Evolutionary conservation across 2,888 invertebrate genomes (phyloP).

Genomic region (Pristionchus entomophagus): DNA sequence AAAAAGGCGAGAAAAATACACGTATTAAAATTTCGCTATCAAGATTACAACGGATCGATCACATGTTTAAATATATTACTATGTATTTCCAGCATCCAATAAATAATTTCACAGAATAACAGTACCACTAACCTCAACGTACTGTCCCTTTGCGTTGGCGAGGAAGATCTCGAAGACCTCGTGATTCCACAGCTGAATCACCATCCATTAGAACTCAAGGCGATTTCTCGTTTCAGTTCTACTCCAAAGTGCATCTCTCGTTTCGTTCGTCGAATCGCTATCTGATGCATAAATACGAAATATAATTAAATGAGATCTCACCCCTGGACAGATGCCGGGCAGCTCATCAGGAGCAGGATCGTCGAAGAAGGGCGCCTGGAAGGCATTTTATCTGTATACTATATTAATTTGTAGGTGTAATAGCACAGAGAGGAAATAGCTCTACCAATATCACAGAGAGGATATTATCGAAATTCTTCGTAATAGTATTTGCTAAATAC

Average conservation of each 20-base stretch:
- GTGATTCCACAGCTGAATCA: conserved; percentile 72
- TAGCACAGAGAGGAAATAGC: background rate
- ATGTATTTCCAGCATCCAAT: too few relatives aligned
- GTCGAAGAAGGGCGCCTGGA: conserved; percentile 73
- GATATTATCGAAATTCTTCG: background rate
- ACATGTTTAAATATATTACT: too few relatives aligned
- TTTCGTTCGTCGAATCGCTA: too few relatives aligned
- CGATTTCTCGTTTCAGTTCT: background rate
- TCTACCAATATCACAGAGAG: background rate
- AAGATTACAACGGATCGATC: too few relatives aligned
- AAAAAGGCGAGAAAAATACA: too few relatives aligned
- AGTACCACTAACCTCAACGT: conserved; percentile 76
- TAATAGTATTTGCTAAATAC: too few relatives aligned
- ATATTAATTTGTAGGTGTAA: background rate
- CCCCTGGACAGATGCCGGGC: conserved; percentile 68
- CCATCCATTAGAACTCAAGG: background rate
- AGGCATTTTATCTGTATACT: background rate
- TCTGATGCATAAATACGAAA: background rate
- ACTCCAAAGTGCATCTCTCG: background rate
- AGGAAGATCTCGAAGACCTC: conserved; percentile 80
- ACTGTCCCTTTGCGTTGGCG: conserved; percentile 78
- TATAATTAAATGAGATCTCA: conserved; percentile 43
- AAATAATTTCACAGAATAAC: too few relatives aligned
- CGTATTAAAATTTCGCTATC: too few relatives aligned
- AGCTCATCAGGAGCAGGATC: conserved; percentile 70